Percentiles rank a stretch among this genome's conserved stretches.
These are phyloP conservation scores for Corythornis cristatus DNA, from an alignment of 2,113 vertebrate genomes.

Conservation along the genomic window DNA sequence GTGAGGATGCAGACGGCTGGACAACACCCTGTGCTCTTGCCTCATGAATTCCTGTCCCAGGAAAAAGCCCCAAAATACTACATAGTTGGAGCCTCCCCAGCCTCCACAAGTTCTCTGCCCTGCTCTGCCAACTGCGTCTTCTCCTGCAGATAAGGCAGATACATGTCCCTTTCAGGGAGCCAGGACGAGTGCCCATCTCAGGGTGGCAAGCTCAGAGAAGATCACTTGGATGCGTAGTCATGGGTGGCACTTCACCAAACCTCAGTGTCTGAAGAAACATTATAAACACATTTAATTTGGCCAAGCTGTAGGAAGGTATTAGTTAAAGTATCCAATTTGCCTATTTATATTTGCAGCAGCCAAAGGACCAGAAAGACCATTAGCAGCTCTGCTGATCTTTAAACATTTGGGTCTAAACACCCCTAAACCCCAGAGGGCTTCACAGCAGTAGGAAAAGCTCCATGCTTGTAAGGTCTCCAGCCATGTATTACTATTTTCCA, in stretches of 20 bases:
- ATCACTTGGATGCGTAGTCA: background rate
- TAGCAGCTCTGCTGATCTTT: background rate
- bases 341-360: background rate
- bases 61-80: background rate
- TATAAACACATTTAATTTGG: background rate
- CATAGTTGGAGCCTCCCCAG: accelerated
- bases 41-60: background rate
- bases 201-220: accelerated
- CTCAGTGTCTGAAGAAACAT: background rate
- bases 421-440: background rate
- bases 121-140: background rate
- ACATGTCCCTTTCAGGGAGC: accelerated
- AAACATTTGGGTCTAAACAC: background rate
- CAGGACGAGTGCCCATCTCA: background rate
- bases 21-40: background rate
- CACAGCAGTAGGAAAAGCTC: background rate
- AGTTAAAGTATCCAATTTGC: background rate
- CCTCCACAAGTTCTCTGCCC: too few species aligned
- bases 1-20: background rate
- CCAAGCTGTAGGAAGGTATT: background rate
- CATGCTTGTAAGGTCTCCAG: conserved; percentile 26
- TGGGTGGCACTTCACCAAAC: background rate
- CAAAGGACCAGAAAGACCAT: background rate
- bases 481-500: conserved; percentile 69
- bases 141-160: background rate